Evolutionary conservation across 2,113 vertebrate species (phyloP).

Genomic region (Puma concolor): DNA sequence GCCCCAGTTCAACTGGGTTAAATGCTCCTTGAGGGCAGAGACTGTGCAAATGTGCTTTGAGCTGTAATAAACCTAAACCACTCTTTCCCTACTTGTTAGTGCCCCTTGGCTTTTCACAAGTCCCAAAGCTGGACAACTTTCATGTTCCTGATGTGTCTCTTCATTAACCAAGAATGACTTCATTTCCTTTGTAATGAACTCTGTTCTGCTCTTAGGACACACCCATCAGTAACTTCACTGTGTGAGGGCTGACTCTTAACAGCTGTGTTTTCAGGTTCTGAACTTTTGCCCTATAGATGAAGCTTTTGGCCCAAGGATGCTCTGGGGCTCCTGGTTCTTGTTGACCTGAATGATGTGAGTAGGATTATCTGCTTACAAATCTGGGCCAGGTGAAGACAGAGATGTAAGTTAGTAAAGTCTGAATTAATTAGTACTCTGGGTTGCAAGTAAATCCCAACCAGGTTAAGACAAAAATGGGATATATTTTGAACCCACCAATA

Average conservation of each 20-base stretch:
- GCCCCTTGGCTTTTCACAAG: conserved; percentile 46
- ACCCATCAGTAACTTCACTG: neutral
- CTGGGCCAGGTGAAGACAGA: neutral
- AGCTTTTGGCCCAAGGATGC: neutral
- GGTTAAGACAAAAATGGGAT: neutral
- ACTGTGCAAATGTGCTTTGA: conserved; percentile 34
- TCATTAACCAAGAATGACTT: conserved; percentile 59
- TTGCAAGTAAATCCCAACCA: conserved; percentile 6
- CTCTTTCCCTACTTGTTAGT: conserved; percentile 10
- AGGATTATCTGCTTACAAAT: neutral
- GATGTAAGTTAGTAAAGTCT: neutral
- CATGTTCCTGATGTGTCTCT: neutral
- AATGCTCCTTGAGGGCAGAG: conserved; percentile 69
- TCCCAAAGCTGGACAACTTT: conserved; percentile 53
- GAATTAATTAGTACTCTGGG: conserved; percentile 4
- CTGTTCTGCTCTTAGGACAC: neutral
- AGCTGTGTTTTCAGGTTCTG: neutral
- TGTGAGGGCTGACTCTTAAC: neutral
- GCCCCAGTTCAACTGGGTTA: conserved; percentile 76
- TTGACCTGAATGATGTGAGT: neutral
- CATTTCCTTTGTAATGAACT: conserved; percentile 24
- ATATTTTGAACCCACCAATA: neutral
- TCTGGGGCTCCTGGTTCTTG: neutral
- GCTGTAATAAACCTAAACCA: conserved; percentile 48
- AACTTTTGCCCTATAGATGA: neutral